Percentiles rank a stretch among this genome's conserved stretches.
Evolutionary conservation across 2,113 vertebrate species (phyloP).

Genomic region (Caretta caretta): DNA sequence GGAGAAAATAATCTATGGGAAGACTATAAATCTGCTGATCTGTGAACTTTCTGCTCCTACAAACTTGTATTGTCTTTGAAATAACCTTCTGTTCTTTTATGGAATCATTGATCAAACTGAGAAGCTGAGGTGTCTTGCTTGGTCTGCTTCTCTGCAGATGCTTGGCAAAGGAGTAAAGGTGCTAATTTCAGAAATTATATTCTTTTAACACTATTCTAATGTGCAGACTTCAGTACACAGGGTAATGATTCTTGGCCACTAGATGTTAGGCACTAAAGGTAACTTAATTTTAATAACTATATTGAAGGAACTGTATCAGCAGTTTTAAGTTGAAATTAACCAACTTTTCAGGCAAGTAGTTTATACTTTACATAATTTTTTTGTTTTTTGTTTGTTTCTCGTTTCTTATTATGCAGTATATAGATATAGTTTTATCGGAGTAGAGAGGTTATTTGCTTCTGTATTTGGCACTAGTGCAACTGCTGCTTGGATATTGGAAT

Average conservation of each 20-base stretch:
- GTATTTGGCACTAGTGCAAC: background rate
- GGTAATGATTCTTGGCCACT: background rate
- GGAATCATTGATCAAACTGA: background rate
- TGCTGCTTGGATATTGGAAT: background rate
- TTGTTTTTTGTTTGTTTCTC: background rate
- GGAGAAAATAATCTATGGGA: background rate
- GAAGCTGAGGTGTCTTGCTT: background rate
- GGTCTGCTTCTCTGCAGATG: background rate
- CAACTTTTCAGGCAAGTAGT: background rate
- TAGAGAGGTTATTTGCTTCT: background rate
- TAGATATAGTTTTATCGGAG: background rate
- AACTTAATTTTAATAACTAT: background rate
- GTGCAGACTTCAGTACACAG: background rate
- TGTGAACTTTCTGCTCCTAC: background rate
- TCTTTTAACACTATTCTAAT: background rate
- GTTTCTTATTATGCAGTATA: background rate
- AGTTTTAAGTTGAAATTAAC: background rate
- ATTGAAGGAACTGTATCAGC: background rate
- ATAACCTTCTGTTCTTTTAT: background rate
- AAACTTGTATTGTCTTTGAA: background rate
- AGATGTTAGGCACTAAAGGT: background rate
- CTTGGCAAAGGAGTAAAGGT: background rate
- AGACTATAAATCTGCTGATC: background rate
- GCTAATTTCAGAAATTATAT: background rate
- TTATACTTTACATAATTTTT: background rate